Conservation (phyloP, 37 sponge, comb jelly and placozoan species). For the Petrosia ficiformis region DNA sequence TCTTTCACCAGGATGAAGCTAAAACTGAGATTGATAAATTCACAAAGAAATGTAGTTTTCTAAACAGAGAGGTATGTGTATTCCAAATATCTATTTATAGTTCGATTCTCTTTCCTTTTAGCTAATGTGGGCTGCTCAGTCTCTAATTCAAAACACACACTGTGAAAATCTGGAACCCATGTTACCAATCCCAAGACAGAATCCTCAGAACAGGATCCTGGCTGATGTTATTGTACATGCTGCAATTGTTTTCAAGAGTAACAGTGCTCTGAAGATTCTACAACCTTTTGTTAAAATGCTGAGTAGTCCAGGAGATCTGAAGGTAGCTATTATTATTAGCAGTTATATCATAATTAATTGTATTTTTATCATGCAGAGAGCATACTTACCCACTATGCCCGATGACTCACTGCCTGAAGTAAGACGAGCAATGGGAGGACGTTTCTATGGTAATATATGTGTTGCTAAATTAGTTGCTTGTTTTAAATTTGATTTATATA, state of each 20-base stretch:
- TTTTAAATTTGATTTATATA: neutral
- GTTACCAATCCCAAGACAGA: neutral
- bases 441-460: neutral
- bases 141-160: constrained; percentile 38
- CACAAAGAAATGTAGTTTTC: neutral
- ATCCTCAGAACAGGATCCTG: neutral
- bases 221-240: constrained; percentile 6
- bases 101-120: too few relatives aligned
- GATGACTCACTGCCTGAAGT: constrained; percentile 53
- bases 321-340: too few relatives aligned
- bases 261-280: neutral
- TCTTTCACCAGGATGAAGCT: too few relatives aligned
- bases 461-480: neutral
- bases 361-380: neutral
- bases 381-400: constrained; percentile 59
- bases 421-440: constrained; percentile 9
- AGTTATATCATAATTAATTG: too few relatives aligned
- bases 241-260: neutral
- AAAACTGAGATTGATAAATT: too few relatives aligned
- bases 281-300: neutral
- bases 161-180: constrained; percentile 39
- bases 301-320: neutral
- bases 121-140: constrained; percentile 26
- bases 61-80: neutral
- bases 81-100: too few relatives aligned